Evolutionary conservation across 2,113 vertebrate genomes (phyloP).

Genomic region (Edolisoma coerulescens): DNA sequence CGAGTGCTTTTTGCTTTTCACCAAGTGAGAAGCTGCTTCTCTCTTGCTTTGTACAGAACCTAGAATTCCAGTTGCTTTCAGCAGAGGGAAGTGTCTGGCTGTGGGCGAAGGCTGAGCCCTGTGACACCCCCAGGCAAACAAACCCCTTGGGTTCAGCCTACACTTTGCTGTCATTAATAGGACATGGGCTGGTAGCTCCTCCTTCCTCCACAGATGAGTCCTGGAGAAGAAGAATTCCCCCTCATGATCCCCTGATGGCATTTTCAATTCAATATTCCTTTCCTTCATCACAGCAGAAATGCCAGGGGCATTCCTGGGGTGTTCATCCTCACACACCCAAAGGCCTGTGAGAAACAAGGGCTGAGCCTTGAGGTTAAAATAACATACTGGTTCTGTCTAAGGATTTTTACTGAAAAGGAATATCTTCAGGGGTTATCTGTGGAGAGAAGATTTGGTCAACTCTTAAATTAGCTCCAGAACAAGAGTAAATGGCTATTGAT

Average conservation of each 20-base stretch:
- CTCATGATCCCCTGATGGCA: neutral
- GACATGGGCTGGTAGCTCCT: neutral
- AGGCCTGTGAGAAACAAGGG: neutral
- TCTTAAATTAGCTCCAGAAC: slow-evolving; percentile 44
- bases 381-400: neutral
- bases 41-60: neutral
- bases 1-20: neutral
- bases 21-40: neutral
- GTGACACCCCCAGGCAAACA: too few species aligned
- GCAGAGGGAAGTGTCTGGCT: fast-evolving
- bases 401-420: neutral
- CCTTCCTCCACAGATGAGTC: neutral
- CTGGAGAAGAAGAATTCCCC: neutral
- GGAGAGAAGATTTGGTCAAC: neutral
- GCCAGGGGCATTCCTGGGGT: neutral
- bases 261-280: neutral
- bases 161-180: neutral
- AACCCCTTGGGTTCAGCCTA: neutral
- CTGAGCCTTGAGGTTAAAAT: neutral
- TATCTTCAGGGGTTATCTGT: slow-evolving; percentile 14
- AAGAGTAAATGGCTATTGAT: slow-evolving; percentile 46
- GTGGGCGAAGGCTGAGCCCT: neutral
- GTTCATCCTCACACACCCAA: neutral
- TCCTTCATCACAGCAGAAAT: neutral
- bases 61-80: neutral